Evolutionary conservation across 1,140 invertebrate species (phyloP).

Genomic region (Drosophila murphyi): DNA sequence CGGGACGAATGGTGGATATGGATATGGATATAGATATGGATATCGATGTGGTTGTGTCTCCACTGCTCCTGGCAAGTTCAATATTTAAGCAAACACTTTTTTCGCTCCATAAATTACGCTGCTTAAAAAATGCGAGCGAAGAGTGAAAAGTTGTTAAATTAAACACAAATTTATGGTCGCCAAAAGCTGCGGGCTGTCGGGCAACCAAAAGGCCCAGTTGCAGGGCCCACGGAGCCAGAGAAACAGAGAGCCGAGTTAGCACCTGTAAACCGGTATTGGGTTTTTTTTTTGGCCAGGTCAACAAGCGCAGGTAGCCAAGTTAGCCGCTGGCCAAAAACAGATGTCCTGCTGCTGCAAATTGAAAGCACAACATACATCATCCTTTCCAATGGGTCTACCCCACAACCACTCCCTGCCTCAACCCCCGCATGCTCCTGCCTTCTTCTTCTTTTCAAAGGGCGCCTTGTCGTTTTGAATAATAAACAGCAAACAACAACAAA

Average conservation of each 20-base stretch:
- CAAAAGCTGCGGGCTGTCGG: conserved; percentile 78
- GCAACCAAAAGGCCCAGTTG: conserved; percentile 50
- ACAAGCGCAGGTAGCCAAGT: conserved; percentile 28
- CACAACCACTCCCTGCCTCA: background rate
- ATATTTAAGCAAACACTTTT: conserved; percentile 72
- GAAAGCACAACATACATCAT: conserved; percentile 83
- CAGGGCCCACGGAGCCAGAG: background rate
- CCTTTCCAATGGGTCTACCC: conserved; percentile 49
- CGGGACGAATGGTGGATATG: background rate
- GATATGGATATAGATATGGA: background rate
- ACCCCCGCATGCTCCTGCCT: background rate
- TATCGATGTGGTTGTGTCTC: background rate
- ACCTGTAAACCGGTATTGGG: conserved; percentile 75
- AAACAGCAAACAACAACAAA: conserved; percentile 22
- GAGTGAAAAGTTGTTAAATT: conserved; percentile 82
- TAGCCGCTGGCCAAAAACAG: conserved; percentile 60
- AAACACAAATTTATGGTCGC: conserved; percentile 80
- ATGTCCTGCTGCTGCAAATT: conserved; percentile 84
- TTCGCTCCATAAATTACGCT: conserved; percentile 72
- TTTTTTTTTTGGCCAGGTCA: background rate
- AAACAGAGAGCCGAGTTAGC: conserved; percentile 60
- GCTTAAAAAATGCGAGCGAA: conserved; percentile 51
- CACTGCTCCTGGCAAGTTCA: conserved; percentile 38
- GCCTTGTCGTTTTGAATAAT: conserved; percentile 59
- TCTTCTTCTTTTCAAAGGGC: conserved; percentile 33